Percentiles rank a stretch among this genome's conserved stretches.
Evolutionary conservation across 1,140 invertebrate genomes (phyloP).

Genomic region (Pseudomyrmex sp.): DNA sequence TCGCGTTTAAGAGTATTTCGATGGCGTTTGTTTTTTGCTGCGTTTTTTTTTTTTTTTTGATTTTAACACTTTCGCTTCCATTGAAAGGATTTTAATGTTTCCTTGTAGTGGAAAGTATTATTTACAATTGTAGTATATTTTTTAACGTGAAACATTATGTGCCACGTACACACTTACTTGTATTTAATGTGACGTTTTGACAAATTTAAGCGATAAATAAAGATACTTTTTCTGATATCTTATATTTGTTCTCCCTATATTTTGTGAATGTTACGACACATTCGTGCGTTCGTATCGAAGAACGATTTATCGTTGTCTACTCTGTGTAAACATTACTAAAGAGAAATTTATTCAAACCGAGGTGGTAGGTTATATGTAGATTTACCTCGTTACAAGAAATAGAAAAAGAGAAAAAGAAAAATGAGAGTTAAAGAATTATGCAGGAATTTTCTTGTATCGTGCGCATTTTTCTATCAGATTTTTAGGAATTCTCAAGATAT

Average conservation of each 20-base stretch:
- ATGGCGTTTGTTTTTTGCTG: background rate
- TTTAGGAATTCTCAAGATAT: background rate
- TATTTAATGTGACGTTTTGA: slow-evolving; percentile 12
- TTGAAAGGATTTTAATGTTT: background rate
- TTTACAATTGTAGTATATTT: background rate
- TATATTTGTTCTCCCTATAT: slow-evolving; percentile 28
- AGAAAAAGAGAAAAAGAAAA: background rate
- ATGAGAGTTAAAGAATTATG: background rate
- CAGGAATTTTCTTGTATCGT: background rate
- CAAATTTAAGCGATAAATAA: slow-evolving; percentile 15
- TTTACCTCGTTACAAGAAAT: background rate
- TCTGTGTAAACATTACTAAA: slow-evolving; percentile 1
- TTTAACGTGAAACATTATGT: background rate
- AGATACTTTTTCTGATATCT: background rate
- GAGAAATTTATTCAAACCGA: background rate
- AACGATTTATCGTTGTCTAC: background rate
- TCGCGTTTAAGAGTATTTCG: slow-evolving; percentile 2
- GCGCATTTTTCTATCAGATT: background rate
- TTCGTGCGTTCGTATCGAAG: background rate
- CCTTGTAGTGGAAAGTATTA: background rate
- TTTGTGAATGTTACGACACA: slow-evolving; percentile 19
- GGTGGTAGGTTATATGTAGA: too few species aligned
- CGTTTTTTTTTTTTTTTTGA: background rate
- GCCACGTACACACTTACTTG: background rate
- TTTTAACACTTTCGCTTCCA: background rate